phyloP scores from a whole-genome alignment of 2,888 invertebrate species.

The Harpagoxenus sublaevis region DNA sequence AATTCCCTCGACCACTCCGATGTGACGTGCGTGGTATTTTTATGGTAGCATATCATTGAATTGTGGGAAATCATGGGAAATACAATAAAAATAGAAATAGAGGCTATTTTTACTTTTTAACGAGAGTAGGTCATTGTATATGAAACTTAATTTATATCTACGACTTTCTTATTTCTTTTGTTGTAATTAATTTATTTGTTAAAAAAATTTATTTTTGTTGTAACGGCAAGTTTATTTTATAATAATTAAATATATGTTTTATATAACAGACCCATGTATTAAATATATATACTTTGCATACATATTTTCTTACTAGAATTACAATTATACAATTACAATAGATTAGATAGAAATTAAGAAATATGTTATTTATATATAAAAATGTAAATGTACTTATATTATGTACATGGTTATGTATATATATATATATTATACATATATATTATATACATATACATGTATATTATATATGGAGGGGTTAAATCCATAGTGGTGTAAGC shows the following conservation, averaged over 20 bases:
- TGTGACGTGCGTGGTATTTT: slow-evolving; percentile 25
- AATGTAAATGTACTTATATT: neutral
- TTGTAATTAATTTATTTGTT: neutral
- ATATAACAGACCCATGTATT: neutral
- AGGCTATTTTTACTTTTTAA: neutral
- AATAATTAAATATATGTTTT: neutral
- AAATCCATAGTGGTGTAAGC: too few species aligned
- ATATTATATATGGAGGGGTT: too few species aligned
- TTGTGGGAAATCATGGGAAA: slow-evolving; percentile 26
- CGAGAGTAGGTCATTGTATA: neutral
- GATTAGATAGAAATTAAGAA: neutral
- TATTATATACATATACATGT: too few species aligned
- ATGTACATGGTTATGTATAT: neutral
- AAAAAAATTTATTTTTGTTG: neutral
- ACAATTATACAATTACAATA: neutral
- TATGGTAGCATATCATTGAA: neutral
- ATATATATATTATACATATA: too few species aligned
- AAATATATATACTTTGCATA: neutral
- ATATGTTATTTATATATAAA: neutral
- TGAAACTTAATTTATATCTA: neutral
- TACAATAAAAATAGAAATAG: slow-evolving; percentile 11
- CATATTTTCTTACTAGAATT: neutral
- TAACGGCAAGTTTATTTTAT: neutral
- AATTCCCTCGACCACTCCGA: slow-evolving; percentile 48
- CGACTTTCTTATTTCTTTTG: neutral